phyloP scores from a whole-genome alignment of 1,140 invertebrate genomes.

The Solenopsis invicta region DNA sequence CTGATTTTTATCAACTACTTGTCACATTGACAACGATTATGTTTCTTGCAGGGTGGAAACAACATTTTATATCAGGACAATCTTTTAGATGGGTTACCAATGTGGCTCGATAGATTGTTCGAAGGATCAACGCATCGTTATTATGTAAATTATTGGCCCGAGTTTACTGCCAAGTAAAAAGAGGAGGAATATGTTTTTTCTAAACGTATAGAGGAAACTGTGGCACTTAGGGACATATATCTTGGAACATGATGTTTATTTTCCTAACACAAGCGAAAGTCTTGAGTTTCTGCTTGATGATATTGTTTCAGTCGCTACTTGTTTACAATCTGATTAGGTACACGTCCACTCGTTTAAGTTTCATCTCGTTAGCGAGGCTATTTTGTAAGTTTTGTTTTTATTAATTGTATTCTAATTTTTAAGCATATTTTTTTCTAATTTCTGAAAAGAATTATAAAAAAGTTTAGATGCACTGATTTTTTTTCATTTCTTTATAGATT shows the following conservation, averaged over 20 bases:
- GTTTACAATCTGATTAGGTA: slow-evolving; percentile 2
- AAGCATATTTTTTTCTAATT: not conserved
- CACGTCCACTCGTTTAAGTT: slow-evolving; percentile 8
- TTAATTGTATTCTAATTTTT: not conserved
- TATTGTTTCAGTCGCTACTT: not conserved
- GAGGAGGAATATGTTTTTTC: slow-evolving; percentile 19
- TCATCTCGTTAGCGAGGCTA: not conserved
- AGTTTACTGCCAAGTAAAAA: slow-evolving; percentile 91
- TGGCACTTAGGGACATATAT: slow-evolving; percentile 27
- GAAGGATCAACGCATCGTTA: slow-evolving; percentile 98
- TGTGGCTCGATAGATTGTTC: slow-evolving; percentile 98
- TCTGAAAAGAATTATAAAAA: not conserved
- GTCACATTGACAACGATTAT: not conserved
- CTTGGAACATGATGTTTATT: not conserved
- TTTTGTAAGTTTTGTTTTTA: slow-evolving; percentile 3
- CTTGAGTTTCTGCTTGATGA: slow-evolving; percentile 11
- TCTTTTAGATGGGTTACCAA: slow-evolving; percentile 96
- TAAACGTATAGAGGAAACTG: slow-evolving; percentile 10
- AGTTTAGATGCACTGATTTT: not conserved
- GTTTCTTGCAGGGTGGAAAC: slow-evolving; percentile 75
- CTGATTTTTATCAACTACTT: not conserved
- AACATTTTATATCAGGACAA: slow-evolving; percentile 90
- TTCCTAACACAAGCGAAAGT: not conserved
- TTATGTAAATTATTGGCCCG: slow-evolving; percentile 99
- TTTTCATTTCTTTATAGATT: not conserved